Evolutionary conservation across 2,797 vertebrate species (phyloP).

Genomic region (Acanthopagrus latus): DNA sequence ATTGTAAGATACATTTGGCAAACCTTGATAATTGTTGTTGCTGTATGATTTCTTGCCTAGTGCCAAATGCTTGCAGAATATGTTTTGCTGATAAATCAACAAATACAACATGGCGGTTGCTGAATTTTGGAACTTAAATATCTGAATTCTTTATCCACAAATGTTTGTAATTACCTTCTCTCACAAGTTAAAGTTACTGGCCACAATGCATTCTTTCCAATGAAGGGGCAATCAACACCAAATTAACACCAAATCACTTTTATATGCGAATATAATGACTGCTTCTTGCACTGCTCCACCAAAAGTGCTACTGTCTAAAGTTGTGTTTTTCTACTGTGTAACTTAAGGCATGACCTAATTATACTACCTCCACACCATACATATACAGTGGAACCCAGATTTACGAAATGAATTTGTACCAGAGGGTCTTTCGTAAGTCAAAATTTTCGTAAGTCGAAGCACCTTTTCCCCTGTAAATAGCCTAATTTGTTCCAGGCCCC

Average conservation of each 20-base stretch:
- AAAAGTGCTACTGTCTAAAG: slow-evolving; percentile 1
- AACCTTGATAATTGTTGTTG: no score
- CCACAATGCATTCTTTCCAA: not conserved
- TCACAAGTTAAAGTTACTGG: not conserved
- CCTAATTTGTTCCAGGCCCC: no score
- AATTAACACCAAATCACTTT: not conserved
- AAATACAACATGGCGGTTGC: not conserved
- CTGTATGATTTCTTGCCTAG: slow-evolving; percentile 12
- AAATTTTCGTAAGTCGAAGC: no score
- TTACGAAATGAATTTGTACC: no score
- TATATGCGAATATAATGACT: not conserved
- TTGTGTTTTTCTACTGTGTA: slow-evolving; percentile 5
- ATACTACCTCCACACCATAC: not conserved
- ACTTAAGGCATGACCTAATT: not conserved
- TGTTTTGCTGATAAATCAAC: slow-evolving; percentile 17
- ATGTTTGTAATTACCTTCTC: not conserved
- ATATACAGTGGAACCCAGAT: no score
- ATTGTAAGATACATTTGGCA: no score
- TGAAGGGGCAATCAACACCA: not conserved
- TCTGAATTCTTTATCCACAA: not conserved
- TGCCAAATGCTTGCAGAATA: slow-evolving; percentile 22
- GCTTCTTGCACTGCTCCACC: not conserved
- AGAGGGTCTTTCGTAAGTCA: no score
- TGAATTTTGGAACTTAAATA: not conserved
- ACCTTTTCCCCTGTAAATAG: no score